Evolutionary conservation across 2,888 invertebrate genomes (phyloP), one percentile per base, ranked within the genome.

Genomic region (Psococerastis gibbosa): DNA sequence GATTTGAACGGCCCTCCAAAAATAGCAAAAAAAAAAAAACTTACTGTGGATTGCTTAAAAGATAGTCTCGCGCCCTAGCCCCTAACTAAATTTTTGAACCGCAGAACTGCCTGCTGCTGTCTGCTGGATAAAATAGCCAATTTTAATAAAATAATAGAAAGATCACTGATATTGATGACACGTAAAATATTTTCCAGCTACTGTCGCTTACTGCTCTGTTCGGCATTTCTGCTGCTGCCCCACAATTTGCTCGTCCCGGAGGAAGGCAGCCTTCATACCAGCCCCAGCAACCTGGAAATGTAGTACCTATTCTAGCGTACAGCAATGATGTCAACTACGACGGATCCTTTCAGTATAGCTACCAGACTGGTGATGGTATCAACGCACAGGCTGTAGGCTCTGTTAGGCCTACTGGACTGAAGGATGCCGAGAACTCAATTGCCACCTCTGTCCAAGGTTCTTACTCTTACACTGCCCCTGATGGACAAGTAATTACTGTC

Each of bases 321-420:
- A 17, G 20, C 9, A 38, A 38, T 22, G 38, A 38, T 20, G 17
- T 20, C 9, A 20, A 13, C 52, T 52, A 52, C 11, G 60, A 60
- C 47, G 67, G 67, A 47, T 66, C 67, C 41, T 67, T 67, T 52
- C 59, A 59, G 41, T 67, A 66, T 57, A 75, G 75, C 52, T 81
- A 78, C 53, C 76, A 79, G 59, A 77, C 79, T 43, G 78, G 73
- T 22, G 79, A 81, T 54, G 80, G 79, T 9, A 81, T 80, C 50
- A 66, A 66, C 4, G 78, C 72, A 0, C 71, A 78, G 51, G 79
- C 80, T 55, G 67, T 69, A 48, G 80, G 80, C 8, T 77, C 69
- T 58, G 58, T 78, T 52, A 79, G 78, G 62, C 77, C 78, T 55
- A 63, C 71, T 22, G 78, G 78, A 3, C 50, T 53, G 4, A 50